Percentiles rank a stretch among this genome's conserved stretches.
These are phyloP conservation scores for Mactromeris polynyma DNA, from an alignment of 2,888 invertebrate species.

Conservation along the genomic window DNA sequence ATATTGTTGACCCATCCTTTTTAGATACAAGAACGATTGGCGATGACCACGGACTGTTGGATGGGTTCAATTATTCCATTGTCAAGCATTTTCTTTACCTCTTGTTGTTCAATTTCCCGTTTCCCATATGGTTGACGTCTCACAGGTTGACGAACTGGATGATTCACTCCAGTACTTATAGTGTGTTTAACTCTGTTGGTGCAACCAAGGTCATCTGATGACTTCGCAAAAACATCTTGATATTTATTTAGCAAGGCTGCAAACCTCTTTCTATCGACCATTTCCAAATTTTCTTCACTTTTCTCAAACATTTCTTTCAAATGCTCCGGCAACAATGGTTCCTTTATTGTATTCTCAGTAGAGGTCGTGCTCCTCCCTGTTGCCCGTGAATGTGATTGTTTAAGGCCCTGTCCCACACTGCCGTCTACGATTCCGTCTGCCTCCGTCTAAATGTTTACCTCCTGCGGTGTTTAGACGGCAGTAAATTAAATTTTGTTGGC, in stretches of 20 bases:
- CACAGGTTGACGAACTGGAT: conserved; percentile 47
- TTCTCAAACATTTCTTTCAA: conserved; percentile 43
- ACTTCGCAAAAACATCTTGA: conserved; percentile 41
- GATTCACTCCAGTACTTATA: conserved; percentile 39
- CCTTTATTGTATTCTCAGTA: background rate
- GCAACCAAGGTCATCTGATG: conserved; percentile 50
- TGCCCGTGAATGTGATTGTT: background rate
- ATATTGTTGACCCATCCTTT: conserved; percentile 55
- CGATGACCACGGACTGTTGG: conserved; percentile 57
- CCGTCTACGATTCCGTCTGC: too few species aligned
- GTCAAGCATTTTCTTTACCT: conserved; percentile 57
- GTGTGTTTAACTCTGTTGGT: conserved; percentile 49
- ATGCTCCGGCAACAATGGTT: conserved; percentile 36
- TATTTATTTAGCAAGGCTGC: conserved; percentile 27
- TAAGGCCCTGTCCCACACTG: too few species aligned
- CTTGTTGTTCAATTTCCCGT: too few species aligned
- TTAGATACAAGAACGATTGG: conserved; percentile 50
- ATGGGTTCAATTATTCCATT: conserved; percentile 47
- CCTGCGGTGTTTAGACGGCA: too few species aligned
- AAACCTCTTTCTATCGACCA: conserved; percentile 13
- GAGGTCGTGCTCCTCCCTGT: background rate
- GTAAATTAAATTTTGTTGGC: too few species aligned
- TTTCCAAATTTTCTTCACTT: conserved; percentile 19
- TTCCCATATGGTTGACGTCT: conserved; percentile 47
- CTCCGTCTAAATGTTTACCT: too few species aligned